Base-by-base conservation (phyloP, 2,888 invertebrate species). In the Drosophila merina region DNA sequence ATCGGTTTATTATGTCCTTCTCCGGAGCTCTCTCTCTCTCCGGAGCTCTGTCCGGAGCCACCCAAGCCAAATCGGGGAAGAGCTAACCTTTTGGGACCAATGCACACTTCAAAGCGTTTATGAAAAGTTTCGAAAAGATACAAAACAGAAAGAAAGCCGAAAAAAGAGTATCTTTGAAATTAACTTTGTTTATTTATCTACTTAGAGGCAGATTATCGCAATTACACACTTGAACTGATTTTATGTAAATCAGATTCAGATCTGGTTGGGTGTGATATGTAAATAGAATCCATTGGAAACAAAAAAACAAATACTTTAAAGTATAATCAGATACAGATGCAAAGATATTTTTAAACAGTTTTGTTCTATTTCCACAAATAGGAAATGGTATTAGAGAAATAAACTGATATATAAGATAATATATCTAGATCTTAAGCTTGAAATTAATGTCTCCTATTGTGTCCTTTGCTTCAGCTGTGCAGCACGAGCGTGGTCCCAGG, bases 401-500 rank as follows among this genome's bases (percentile, higher is more conserved):
- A 5, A n/a, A n/a, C 33, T 33, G n/a, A 33, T n/a, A 33, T n/a
- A 33, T n/a, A 1, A n/a, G 5, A 33, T n/a, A 10, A 33, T 4
- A 31, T 10, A 10, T 10, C 4, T 12, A 36, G n/a, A n/a, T 36
- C n/a, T 36, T 12, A 12, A 36, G 36, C 36, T 36, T 36, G 2
- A n/a, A 12, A 36, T 12, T n/a, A 36, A 36, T 12, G 5, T 36
- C 36, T 36, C 0, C 36, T n/a, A 36, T 12, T 36, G 36, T 36
- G 5, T 36, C n/a, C n/a, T n/a, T 6, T 12, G n/a, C 36, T 36
- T 36, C 36, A 98, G 98, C 98, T 90, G 98, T 98, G 71, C 98
- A 98, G 92, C 98, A 98, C 92, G 98, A 98, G 92, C 94, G 98
- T 48, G 98, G 98, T 6, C 98, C 98, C 0, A 94, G 98, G 67